Base-by-base conservation (phyloP, 2,888 invertebrate species). In the Netelia virgata region DNA sequence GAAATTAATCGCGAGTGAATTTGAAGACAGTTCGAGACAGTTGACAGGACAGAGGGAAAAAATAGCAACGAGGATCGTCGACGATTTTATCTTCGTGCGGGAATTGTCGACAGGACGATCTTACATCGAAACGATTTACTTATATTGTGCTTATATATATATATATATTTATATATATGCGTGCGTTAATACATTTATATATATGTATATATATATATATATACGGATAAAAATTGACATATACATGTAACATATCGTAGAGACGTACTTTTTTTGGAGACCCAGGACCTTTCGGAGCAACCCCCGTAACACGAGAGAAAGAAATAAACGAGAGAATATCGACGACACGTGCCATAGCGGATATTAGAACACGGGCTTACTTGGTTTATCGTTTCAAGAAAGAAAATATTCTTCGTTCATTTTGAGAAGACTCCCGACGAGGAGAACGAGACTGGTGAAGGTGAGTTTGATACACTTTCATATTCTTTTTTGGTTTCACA, bases 381-480 rank as follows among this genome's bases (percentile, higher is more conserved):
- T 14, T 64, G 8, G 64, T n/a, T 53, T 68, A n/a, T 10, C 14
- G n/a, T 66, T 69, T 16, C 36, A 55, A 18, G 14, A 14, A 3
- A 47, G 3, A 47, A 47, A 10, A 47, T 47, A 47, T 18, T 55
- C 69, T 61, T 63, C 18, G 50, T 55, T 61, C 59, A 50, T 36
- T 47, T 73, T 41, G 66, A 77, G 72, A 72, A 76, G 76, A 81
- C 73, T 84, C 57, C 77, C 84, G 61, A 73, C 81, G 63, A 81
- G 73, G 83, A 70, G 69, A 76, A 76, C 75, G 74, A 77, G 63
- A 74, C 36, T 74, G 76, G 76, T 68, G 76, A 84, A 81, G 84
- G 84, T 84, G 69, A 78, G 84, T 70, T 41, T 8, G 10, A 43
- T 43, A 10, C 43, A 18, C 66, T 59, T 20, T 53, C 5, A 47